A percentile compares a stretch with the other conserved stretches of the same genome.
Evolutionary conservation across 2,888 invertebrate species (phyloP).

Genomic region (Xylota sylvarum): DNA sequence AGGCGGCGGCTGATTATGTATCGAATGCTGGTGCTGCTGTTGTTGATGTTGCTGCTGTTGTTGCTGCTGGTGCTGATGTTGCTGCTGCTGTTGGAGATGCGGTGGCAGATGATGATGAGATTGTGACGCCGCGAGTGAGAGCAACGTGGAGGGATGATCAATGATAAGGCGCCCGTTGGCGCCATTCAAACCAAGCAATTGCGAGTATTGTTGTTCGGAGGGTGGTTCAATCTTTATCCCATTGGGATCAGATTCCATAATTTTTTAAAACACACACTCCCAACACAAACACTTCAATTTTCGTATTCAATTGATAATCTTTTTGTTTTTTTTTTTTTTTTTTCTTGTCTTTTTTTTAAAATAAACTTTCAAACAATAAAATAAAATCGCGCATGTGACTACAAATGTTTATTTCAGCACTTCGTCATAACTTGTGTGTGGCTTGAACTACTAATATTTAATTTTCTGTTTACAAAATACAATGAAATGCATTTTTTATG

Average conservation of each 20-base stretch:
- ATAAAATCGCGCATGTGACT: constrained; percentile 20
- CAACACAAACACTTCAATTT: constrained; percentile 7
- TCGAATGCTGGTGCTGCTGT: constrained; percentile 78
- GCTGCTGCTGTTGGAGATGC: constrained; percentile 78
- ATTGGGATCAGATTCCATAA: constrained; percentile 85
- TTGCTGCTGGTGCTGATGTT: constrained; percentile 77
- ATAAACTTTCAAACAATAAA: constrained; percentile 18
- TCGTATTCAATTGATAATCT: neutral
- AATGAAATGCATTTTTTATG: constrained; percentile 71
- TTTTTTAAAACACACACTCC: constrained; percentile 78
- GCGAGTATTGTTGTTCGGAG: constrained; percentile 84
- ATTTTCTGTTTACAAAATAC: constrained; percentile 75
- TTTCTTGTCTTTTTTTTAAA: constrained; percentile 7
- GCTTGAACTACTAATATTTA: constrained; percentile 51
- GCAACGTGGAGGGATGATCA: constrained; percentile 83
- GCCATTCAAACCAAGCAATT: constrained; percentile 84
- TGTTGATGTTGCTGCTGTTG: constrained; percentile 78
- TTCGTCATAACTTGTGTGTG: constrained; percentile 19
- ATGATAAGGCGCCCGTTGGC: constrained; percentile 83
- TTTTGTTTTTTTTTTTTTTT: neutral
- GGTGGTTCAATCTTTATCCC: constrained; percentile 85
- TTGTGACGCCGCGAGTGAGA: constrained; percentile 82
- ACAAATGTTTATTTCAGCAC: constrained; percentile 14
- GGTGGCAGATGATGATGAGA: constrained; percentile 74
- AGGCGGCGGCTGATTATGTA: constrained; percentile 70